Evolutionary conservation across 2,888 invertebrate genomes (phyloP), one percentile per base, ranked within the genome.

Genomic region (Eupithecia subfuscata): DNA sequence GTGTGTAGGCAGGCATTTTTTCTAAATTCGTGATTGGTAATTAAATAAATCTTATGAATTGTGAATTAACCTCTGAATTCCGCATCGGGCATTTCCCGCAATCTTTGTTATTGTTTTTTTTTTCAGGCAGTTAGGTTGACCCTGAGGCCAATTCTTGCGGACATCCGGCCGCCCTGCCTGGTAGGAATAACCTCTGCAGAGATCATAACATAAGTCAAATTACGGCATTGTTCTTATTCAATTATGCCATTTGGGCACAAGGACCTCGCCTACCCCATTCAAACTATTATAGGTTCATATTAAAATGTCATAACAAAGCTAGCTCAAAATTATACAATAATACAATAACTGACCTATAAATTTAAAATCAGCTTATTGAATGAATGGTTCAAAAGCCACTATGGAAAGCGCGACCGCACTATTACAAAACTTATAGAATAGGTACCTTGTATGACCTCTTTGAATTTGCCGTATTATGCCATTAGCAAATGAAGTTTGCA

Each of bases 401-500:
- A 67, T n/a, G 45, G 43, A 67, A 75, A 40, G 12, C 16, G 18
- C 34, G 60, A 37, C 22, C 69, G 43, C 71, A 79, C 77, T 78
- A 79, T 81, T 80, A 81, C 78, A 83, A 68, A 84, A 82, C 81
- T 84, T 82, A 82, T 77, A 78, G 78, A 86, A 84, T 80, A 74
- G 74, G 30, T 56, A 30, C 64, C 71, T 87, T 85, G 76, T 84
- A 81, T 68, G 85, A 81, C 68, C 79, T 82, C 85, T 80, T 83
- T 79, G 79, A 81, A 85, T 84, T 83, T 83, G 40, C 75, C 68
- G 75, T 83, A 87, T 89, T 87, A 88, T 86, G 84, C 81, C 84
- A 86, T 86, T 88, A 87, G 85, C 83, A 83, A 82, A 82, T 85
- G 85, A 87, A 83, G 73, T 82, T 75, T 80, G 73, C 78, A 83